Evolutionary conservation across 2,888 invertebrate genomes (phyloP), one percentile per base, ranked within the genome.

Genomic region (Tetramorium bicarinatum): DNA sequence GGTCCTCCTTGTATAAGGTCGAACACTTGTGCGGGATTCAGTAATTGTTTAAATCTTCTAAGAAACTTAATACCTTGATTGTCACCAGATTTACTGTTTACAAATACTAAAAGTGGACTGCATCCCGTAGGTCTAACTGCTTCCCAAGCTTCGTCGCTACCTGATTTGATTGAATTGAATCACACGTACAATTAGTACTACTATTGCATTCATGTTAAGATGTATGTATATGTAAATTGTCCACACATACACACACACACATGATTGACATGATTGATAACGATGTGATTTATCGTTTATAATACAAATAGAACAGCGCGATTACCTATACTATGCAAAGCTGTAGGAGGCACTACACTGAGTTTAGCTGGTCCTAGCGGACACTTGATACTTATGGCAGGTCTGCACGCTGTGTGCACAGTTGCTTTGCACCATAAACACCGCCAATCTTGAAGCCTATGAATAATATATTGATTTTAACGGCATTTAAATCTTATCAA

Each of bases 1-100:
- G 97, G 96, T 75, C 97, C 97, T 52, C 97, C 97, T 88, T 97
- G 97, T 95, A 99, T 98, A 93, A 99, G 97, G 96, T 99, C 99
- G 95, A 99, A 99, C 85, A 99, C 99, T 96, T 99, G 99, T 84
- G 99, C 99, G 18, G 99, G 99, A 95, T 99, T 99, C 84, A 99
- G 96, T 82, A 99, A 96, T 95, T 99, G 99, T 95, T 98, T 98
- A 95, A 99, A 99, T 88, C 99, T 97, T 77, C 99, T 96, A 88
- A 99, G 96, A 96, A 99, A 99, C 95, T 99, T 98, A 49, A 99
- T 97, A 87, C 99, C 99, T 95, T 99, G 99, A 96, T 99, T 99
- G 96, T 99, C 99, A 91, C 99, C 97, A 91, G 99, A 99, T 96
- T 99, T 98, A 87, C 99, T 99, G 96, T 99, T 99, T 93, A 99